phyloP scores from a whole-genome alignment of 2,888 invertebrate species.

The Cryptus armator region DNA sequence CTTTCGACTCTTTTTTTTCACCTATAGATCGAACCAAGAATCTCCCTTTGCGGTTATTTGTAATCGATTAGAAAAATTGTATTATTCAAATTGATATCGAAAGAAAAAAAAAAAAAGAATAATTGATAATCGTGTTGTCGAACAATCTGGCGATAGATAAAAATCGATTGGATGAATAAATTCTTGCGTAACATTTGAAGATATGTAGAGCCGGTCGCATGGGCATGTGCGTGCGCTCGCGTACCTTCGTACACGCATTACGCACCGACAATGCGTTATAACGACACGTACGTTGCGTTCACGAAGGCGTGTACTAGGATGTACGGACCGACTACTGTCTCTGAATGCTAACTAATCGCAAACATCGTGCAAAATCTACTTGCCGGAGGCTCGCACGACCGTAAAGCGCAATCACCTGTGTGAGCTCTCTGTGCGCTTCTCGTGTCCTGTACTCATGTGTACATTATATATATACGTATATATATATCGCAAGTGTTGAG shows the following conservation, averaged over 20 bases:
- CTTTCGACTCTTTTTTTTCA: background rate
- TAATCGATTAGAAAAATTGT: background rate
- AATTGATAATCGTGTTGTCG: background rate
- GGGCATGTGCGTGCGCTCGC: slow-evolving; percentile 47
- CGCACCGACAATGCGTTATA: slow-evolving; percentile 67
- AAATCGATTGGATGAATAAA: slow-evolving; percentile 44
- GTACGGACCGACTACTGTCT: slow-evolving; percentile 66
- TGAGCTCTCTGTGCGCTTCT: slow-evolving; percentile 28
- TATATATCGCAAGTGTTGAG: background rate
- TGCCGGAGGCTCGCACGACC: slow-evolving; percentile 27
- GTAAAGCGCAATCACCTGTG: slow-evolving; percentile 33
- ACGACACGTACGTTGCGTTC: slow-evolving; percentile 64
- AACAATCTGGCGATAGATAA: background rate
- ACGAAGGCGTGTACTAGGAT: slow-evolving; percentile 68
- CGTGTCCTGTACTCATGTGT: slow-evolving; percentile 13
- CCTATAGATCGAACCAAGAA: background rate
- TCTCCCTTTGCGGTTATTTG: background rate
- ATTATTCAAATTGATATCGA: background rate
- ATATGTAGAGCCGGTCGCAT: background rate
- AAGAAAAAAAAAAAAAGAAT: background rate
- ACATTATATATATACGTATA: background rate
- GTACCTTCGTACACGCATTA: slow-evolving; percentile 46
- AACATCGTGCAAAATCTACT: slow-evolving; percentile 43
- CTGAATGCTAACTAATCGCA: slow-evolving; percentile 72
- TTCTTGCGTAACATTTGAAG: slow-evolving; percentile 44